phyloP scores from a whole-genome alignment of 2,888 invertebrate species.

The Perizoma affinitatum region DNA sequence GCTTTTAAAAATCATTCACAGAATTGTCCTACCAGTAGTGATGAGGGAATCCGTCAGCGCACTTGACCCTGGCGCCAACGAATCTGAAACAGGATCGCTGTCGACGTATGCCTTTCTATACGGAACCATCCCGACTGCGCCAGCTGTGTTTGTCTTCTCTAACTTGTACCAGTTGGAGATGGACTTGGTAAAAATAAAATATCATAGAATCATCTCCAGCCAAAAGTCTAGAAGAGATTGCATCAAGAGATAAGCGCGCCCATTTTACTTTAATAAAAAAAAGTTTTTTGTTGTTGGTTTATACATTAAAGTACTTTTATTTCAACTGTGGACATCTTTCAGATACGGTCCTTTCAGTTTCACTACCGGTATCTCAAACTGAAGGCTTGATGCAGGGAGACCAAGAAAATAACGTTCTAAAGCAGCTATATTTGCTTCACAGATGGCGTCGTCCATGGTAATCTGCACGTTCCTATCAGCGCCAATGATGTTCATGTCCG shows the following conservation, averaged over 20 bases:
- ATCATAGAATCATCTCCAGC: too few relatives aligned
- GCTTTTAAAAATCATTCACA: constrained; percentile 54
- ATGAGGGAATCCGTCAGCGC: constrained; percentile 93
- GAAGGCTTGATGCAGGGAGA: too few relatives aligned
- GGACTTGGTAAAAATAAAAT: constrained; percentile 87
- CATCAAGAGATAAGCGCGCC: too few relatives aligned
- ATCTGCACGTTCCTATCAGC: constrained; percentile 97
- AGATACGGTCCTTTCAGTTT: too few relatives aligned
- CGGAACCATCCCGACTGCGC: constrained; percentile 97
- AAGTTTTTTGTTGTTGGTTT: too few relatives aligned
- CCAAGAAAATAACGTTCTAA: not conserved
- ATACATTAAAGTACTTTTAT: too few relatives aligned
- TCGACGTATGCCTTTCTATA: constrained; percentile 97
- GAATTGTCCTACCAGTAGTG: constrained; percentile 92
- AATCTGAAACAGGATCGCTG: constrained; percentile 90
- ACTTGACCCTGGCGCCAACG: constrained; percentile 87
- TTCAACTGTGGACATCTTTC: too few relatives aligned
- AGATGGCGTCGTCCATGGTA: constrained; percentile 97
- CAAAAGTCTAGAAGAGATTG: too few relatives aligned
- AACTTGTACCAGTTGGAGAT: constrained; percentile 93
- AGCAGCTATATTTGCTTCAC: constrained; percentile 21
- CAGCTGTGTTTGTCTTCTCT: constrained; percentile 97
- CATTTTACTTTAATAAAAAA: too few relatives aligned
- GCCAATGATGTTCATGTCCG: constrained; percentile 97
- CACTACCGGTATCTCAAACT: too few relatives aligned